These are phyloP conservation scores for Nycticryphes semicollaris DNA, from an alignment of 2,113 vertebrate species.

Conservation along the genomic window DNA sequence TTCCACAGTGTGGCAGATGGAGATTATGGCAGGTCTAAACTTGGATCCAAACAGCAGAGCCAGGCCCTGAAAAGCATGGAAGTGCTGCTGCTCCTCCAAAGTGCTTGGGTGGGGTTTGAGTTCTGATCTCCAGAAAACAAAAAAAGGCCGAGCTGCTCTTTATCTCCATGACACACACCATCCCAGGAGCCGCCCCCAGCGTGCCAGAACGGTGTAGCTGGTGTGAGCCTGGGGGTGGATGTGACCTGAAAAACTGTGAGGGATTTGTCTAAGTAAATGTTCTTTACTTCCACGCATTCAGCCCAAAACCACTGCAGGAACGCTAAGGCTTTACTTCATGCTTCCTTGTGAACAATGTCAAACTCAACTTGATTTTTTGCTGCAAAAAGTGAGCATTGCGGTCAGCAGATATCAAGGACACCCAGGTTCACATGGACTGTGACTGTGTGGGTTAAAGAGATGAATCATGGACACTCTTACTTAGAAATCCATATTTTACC, in stretches of 20 bases:
- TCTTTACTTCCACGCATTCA: background rate
- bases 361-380: background rate
- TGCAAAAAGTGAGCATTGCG: background rate
- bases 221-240: background rate
- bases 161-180: background rate
- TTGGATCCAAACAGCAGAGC: background rate
- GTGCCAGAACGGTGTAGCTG: background rate
- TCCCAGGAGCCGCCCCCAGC: background rate
- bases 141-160: background rate
- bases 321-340: background rate
- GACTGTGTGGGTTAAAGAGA: background rate
- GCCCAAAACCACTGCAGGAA: background rate
- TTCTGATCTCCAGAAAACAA: background rate
- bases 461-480: background rate
- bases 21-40: background rate
- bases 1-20: background rate
- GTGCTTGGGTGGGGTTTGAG: background rate
- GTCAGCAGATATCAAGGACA: background rate
- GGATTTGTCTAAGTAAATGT: background rate
- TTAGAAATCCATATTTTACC: background rate
- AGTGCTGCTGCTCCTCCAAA: background rate
- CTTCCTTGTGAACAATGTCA: background rate
- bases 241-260: background rate
- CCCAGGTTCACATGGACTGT: background rate
- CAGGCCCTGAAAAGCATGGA: background rate